Conservation (phyloP, 2,113 vertebrate species). For the Sinocyclocheilus grahami region DNA sequence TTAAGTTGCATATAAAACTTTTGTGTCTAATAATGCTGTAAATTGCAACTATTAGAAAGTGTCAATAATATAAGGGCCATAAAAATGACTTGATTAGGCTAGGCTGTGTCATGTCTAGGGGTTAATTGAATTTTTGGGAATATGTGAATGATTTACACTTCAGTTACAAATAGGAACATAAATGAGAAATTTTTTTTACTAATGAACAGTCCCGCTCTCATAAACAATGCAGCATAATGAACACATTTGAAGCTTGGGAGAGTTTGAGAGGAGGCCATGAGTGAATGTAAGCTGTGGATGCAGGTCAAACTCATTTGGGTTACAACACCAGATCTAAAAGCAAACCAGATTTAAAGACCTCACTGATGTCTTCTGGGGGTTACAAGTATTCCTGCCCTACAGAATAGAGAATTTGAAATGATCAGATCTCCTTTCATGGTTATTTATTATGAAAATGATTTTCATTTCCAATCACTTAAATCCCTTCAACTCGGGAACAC, state of each 20-base stretch:
- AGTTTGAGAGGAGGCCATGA: not conserved
- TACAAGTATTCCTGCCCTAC: not conserved
- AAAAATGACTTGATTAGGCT: not conserved
- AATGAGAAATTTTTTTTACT: not conserved
- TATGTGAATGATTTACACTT: not conserved
- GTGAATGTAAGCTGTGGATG: not conserved
- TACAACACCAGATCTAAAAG: not conserved
- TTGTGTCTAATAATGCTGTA: not conserved
- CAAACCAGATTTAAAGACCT: conserved; percentile 27
- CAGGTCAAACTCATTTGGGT: not conserved
- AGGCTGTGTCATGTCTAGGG: not conserved
- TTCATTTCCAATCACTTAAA: conserved; percentile 25
- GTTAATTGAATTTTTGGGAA: not conserved
- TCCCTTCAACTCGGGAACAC: not conserved
- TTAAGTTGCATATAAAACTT: not conserved
- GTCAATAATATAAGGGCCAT: not conserved
- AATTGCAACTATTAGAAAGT: not conserved
- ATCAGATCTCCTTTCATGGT: not conserved
- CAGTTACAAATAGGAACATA: not conserved
- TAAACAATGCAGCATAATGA: not conserved
- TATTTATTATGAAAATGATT: conserved; percentile 40
- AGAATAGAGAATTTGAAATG: not conserved
- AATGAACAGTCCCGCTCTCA: not conserved
- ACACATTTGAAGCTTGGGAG: not conserved
- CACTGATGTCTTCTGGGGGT: not conserved